Evolutionary conservation across 2,113 vertebrate genomes (phyloP), one percentile per base, ranked within the genome.

Genomic region (Apistogramma diplotaenia): DNA sequence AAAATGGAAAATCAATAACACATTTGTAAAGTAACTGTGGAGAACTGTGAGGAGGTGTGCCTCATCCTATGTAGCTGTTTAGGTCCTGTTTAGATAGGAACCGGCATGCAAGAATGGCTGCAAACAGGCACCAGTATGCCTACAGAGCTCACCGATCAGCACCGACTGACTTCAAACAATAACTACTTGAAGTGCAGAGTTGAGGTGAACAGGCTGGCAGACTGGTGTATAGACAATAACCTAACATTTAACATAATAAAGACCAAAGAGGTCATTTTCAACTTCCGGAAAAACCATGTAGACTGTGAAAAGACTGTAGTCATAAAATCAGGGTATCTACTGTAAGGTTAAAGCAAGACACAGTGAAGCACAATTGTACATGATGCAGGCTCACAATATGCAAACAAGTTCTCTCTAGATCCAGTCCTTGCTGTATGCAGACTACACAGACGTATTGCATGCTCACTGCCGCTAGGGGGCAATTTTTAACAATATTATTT

Each of bases 41-140:
- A 12, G 12, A 40, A 40, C 37, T 8, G 2, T 35, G 33, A 40
- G 37, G 37, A 67, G 2, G 94, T 94, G 86, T 94, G 90, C 91
- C 80, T 81, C 9, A 58, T 96, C 96, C 94, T 93, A 73, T 54
- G 94, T 89, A 91, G 93, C 94, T 90, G 80, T 31, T 82, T 58
- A 73, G 67, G 5, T 19, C 19, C 93, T 97, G 96, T 97, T 95
- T 87, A 94, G 76, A 97, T 75, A 79, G 94, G 49, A 0, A 96
- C 96, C 96, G 93, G 94, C 78, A 92, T 95, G 97, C 96, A 95
- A 97, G 97, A 96, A 92, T 95, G 97, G 97, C 96, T 76, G 94
- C 92, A 94, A 31, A 8, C 15, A 3, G 6, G 31, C 29, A 31
- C 29, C 3, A 31, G 6, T 31, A 31, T 31, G 31, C 31, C 31